Percentiles rank a stretch among this genome's conserved stretches.
Evolutionary conservation across 1,140 invertebrate genomes (phyloP).

Genomic region (Drosophila orosa): DNA sequence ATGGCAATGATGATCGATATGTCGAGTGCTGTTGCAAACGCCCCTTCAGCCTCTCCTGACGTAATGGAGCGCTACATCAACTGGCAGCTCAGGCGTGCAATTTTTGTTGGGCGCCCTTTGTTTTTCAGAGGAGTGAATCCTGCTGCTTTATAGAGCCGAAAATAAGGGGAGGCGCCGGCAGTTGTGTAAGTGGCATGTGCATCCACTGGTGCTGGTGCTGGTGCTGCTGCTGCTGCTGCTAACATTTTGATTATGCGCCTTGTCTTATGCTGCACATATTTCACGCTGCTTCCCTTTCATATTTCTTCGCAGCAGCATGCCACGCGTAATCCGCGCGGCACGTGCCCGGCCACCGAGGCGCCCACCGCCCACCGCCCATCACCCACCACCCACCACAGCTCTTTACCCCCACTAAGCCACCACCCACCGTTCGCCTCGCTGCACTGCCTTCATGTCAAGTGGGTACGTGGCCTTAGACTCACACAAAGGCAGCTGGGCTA

Average conservation of each 20-base stretch:
- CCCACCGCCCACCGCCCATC: neutral
- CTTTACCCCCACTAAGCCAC: conserved; percentile 1
- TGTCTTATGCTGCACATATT: conserved; percentile 81
- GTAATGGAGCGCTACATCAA: conserved; percentile 64
- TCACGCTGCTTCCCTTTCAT: conserved; percentile 67
- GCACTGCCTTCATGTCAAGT: conserved; percentile 59
- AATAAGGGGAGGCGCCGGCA: conserved; percentile 2
- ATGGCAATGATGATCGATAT: conserved; percentile 57
- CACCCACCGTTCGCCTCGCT: conserved; percentile 22
- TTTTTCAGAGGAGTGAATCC: conserved; percentile 26
- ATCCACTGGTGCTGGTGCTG: conserved; percentile 16
- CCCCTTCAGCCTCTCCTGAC: conserved; percentile 14
- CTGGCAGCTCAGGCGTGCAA: conserved; percentile 57
- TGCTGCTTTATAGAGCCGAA: conserved; percentile 34
- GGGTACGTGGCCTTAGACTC: conserved; percentile 57
- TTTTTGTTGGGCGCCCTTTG: conserved; percentile 53
- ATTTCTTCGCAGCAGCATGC: conserved; percentile 46
- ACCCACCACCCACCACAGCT: neutral
- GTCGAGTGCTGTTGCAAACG: conserved; percentile 40
- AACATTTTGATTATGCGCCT: conserved; percentile 79
- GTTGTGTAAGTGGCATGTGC: conserved; percentile 57
- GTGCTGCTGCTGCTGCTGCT: conserved; percentile 18
- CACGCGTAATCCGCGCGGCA: conserved; percentile 63
- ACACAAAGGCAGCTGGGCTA: conserved; percentile 21
- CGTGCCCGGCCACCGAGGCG: conserved; percentile 45